phyloP scores from a whole-genome alignment of 1,140 invertebrate species.

The Heterodera schachtii region DNA sequence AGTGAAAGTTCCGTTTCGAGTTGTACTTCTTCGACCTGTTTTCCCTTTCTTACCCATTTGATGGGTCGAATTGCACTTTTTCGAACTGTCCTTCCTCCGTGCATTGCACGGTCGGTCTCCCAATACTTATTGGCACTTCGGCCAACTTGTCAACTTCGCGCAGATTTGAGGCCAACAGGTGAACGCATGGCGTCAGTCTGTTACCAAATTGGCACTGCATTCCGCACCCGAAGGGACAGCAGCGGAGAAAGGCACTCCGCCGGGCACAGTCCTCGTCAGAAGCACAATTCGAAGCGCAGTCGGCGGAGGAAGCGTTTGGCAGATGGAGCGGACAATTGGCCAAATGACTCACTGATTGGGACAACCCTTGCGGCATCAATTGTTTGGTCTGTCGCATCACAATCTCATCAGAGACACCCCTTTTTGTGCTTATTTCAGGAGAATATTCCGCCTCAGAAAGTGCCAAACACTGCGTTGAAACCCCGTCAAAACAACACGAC shows the following conservation, averaged over 20 bases:
- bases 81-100: conserved; percentile 38
- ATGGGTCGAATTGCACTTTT: conserved; percentile 44
- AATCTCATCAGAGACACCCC: too few relatives aligned
- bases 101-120: conserved; percentile 34
- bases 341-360: not conserved
- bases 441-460: not conserved
- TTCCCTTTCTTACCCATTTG: conserved; percentile 24
- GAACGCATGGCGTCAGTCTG: conserved; percentile 42
- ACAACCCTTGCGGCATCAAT: not conserved
- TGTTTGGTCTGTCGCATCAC: not conserved
- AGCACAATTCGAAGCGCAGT: conserved; percentile 47
- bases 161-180: conserved; percentile 40
- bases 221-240: conserved; percentile 51
- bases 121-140: conserved; percentile 18
- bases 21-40: too few relatives aligned
- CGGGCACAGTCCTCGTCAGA: conserved; percentile 41
- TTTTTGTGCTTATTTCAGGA: not conserved
- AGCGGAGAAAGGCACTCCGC: conserved; percentile 34
- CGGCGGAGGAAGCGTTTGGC: conserved; percentile 41
- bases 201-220: conserved; percentile 41
- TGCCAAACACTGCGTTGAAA: conserved; percentile 1
- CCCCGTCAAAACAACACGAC: conserved; percentile 24
- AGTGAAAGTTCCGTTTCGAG: too few relatives aligned
- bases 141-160: conserved; percentile 39
- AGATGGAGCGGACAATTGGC: conserved; percentile 39